phyloP scores from a whole-genome alignment of 2,113 vertebrate genomes.

The Bothrops jararaca region DNA sequence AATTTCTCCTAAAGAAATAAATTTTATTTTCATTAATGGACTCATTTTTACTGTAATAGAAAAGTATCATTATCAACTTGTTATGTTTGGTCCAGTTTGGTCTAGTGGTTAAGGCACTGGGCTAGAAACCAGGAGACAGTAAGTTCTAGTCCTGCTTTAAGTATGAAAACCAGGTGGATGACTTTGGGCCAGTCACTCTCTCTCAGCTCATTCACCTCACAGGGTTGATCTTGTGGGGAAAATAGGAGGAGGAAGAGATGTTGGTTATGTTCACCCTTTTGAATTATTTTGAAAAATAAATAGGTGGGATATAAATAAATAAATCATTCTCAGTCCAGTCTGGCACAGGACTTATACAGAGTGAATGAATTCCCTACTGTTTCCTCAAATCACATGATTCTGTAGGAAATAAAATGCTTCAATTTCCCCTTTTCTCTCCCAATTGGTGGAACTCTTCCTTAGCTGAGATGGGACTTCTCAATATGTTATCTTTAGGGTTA shows the following conservation, averaged over 20 bases:
- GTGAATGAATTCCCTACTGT: background rate
- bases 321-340: background rate
- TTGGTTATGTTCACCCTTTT: background rate
- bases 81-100: background rate
- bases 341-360: background rate
- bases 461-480: background rate
- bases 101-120: background rate
- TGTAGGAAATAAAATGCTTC: background rate
- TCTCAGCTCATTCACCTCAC: background rate
- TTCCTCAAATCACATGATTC: background rate
- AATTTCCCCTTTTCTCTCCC: background rate
- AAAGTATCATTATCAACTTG: background rate
- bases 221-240: background rate
- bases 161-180: background rate
- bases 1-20: background rate
- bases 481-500: background rate
- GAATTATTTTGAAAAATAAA: background rate
- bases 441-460: background rate
- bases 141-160: background rate
- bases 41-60: background rate
- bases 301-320: background rate
- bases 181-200: background rate
- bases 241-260: background rate
- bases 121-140: background rate
- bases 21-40: background rate